A percentile compares a stretch with the other conserved stretches of the same genome.
Evolutionary conservation across 1,140 invertebrate genomes (phyloP).

Genomic region (Drosophila ogumai): DNA sequence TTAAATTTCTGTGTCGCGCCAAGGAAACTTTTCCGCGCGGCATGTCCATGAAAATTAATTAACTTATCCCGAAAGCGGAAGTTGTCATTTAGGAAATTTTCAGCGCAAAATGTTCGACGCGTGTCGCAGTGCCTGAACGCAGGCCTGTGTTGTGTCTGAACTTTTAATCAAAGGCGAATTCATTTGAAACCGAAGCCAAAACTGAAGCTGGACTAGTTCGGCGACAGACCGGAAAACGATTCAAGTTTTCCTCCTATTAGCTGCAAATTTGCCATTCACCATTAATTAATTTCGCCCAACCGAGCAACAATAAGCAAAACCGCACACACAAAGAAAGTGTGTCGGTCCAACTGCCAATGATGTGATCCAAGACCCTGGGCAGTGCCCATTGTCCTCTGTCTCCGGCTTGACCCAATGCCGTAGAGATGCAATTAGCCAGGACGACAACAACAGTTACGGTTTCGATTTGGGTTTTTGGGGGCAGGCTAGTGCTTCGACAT

Average conservation of each 20-base stretch:
- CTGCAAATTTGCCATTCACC: slow-evolving; percentile 79
- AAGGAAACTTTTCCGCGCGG: slow-evolving; percentile 55
- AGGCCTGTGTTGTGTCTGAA: slow-evolving; percentile 10
- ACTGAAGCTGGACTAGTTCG: slow-evolving; percentile 25
- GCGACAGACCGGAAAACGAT: slow-evolving; percentile 60
- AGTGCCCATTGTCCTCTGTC: slow-evolving; percentile 46
- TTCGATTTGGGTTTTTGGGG: slow-evolving; percentile 13
- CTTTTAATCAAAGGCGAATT: slow-evolving; percentile 61
- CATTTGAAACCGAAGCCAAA: slow-evolving; percentile 30
- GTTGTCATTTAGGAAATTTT: slow-evolving; percentile 64
- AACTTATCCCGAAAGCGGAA: slow-evolving; percentile 67
- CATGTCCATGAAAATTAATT: slow-evolving; percentile 74
- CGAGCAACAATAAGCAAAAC: slow-evolving; percentile 31
- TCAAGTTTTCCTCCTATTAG: slow-evolving; percentile 73
- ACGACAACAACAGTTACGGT: slow-evolving; percentile 40
- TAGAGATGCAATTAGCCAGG: slow-evolving; percentile 69
- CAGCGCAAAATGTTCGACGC: slow-evolving; percentile 30
- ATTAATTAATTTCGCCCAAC: slow-evolving; percentile 72
- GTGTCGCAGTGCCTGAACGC: slow-evolving; percentile 15
- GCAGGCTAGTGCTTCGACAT: slow-evolving; percentile 15
- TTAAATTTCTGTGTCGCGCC: slow-evolving; percentile 63
- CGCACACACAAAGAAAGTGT: slow-evolving; percentile 39
- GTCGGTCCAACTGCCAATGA: slow-evolving; percentile 40
- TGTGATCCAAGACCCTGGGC: slow-evolving; percentile 20
- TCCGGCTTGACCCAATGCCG: slow-evolving; percentile 30